Evolutionary conservation across 2,113 vertebrate species (phyloP).

Genomic region (Fukomys damarensis): DNA sequence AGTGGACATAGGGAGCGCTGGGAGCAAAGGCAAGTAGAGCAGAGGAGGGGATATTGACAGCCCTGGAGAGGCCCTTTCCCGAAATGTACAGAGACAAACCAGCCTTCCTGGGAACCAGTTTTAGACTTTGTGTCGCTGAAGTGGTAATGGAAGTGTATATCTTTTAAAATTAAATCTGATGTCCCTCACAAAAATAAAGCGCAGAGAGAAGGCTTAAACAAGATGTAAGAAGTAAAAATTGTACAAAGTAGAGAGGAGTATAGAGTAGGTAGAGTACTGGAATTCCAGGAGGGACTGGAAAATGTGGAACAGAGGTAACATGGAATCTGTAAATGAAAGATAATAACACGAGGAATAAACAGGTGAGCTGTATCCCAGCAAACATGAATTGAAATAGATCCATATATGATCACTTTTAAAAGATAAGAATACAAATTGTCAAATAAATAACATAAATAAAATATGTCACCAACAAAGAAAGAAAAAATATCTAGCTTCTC

Average conservation of each 20-base stretch:
- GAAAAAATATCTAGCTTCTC: neutral
- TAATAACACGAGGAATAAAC: neutral
- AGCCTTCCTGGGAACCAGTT: neutral
- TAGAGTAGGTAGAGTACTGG: neutral
- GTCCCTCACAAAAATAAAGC: neutral
- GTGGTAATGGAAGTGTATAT: neutral
- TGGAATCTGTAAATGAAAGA: neutral
- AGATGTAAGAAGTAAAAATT: neutral
- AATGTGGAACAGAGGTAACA: neutral
- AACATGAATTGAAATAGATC: neutral
- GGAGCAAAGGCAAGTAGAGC: neutral
- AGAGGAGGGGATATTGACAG: neutral
- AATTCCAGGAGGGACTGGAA: neutral
- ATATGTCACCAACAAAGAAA: neutral
- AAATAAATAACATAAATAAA: neutral
- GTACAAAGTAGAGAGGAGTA: neutral
- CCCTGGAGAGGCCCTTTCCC: neutral
- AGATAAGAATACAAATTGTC: neutral
- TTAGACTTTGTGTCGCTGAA: neutral
- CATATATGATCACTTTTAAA: neutral
- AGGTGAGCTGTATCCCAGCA: fast-evolving
- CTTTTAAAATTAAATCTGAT: too few relatives aligned
- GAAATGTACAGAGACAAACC: neutral
- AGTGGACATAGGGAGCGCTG: neutral
- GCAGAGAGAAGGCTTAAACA: neutral